Base-by-base conservation (phyloP, 2,888 invertebrate genomes). In the Cryptus armator region DNA sequence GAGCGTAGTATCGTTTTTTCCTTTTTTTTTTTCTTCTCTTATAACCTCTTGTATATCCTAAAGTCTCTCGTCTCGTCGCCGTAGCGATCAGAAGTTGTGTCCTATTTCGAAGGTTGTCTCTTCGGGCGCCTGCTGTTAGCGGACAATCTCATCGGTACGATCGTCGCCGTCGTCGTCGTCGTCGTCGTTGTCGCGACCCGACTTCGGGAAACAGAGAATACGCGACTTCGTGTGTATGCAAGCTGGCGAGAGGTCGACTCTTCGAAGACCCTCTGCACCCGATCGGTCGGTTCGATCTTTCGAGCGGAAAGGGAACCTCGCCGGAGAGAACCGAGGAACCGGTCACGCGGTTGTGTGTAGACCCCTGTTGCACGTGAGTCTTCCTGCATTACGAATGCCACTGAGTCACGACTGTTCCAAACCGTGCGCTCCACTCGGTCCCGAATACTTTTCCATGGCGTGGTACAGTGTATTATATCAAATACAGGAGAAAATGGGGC, bases 281-380 rank as follows among this genome's bases (percentile, higher is more conserved):
- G 72, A 84, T 84, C 84, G 84, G 67, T 84, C 51, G 67, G 37
- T 71, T 68, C 81, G 84, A 81, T 84, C 84, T 84, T 43, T 53
- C 44, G 64, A 24, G 10, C 62, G 32, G 53, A n/a, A 75, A 46
- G 51, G 68, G 53, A 80, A 56, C 12, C 9, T 51, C 9, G 16
- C 76, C 44, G 43, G 85, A 87, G 89, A 88, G 81, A 88, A 84
- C 66, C 88, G 87, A 62, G 87, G 91, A 92, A 92, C 92, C 92
- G 92, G 92, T 92, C 92, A 92, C 91, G 90, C 90, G 24, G 24
- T 90, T 85, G 80, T 80, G 84, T 83, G 85, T 80, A 75, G 79
- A 84, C 24, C 72, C 51, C 76, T 56, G 37, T 72, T 56, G 59
- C 84, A 68, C 70, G 76, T 56, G 70, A 75, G 74, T 53, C 68